A percentile compares a stretch with the other conserved stretches of the same genome.
phyloP scores from a whole-genome alignment of 2,113 vertebrate species.

The Oriolus oriolus region DNA sequence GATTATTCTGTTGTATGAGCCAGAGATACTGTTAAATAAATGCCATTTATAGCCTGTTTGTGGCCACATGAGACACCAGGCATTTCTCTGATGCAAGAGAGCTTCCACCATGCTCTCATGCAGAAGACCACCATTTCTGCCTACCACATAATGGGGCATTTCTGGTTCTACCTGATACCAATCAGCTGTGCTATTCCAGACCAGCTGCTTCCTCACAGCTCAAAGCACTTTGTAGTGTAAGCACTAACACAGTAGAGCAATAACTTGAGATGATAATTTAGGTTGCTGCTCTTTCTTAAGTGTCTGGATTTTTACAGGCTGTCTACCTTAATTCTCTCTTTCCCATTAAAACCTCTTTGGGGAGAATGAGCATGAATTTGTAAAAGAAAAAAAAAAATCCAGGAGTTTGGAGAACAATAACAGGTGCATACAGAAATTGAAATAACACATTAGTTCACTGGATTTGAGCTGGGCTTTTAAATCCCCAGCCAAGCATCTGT shows the following conservation, averaged over 20 bases:
- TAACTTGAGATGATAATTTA: conserved; percentile 9
- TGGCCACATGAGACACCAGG: not conserved
- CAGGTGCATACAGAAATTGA: conserved; percentile 1
- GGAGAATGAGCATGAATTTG: not conserved
- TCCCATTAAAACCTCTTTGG: conserved; percentile 13
- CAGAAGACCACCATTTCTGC: not conserved
- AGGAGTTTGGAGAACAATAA: not conserved
- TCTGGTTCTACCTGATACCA: not conserved
- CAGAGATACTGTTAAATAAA: not conserved
- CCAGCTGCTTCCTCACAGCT: not conserved
- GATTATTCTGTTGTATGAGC: not conserved
- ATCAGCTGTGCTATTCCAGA: not conserved
- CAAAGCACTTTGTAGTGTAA: not conserved
- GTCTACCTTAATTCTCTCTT: not conserved
- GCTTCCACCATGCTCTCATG: not conserved
- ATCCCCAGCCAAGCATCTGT: not conserved
- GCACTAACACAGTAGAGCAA: not conserved
- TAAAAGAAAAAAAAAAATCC: not conserved
- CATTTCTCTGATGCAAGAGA: not conserved
- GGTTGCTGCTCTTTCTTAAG: not conserved
- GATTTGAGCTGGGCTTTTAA: not conserved
- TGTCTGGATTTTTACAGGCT: conserved; percentile 8
- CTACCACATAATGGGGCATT: not conserved
- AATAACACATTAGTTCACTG: not conserved
- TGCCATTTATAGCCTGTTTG: not conserved